phyloP scores from a whole-genome alignment of 2,113 vertebrate genomes.

The Alligator sinensis region DNA sequence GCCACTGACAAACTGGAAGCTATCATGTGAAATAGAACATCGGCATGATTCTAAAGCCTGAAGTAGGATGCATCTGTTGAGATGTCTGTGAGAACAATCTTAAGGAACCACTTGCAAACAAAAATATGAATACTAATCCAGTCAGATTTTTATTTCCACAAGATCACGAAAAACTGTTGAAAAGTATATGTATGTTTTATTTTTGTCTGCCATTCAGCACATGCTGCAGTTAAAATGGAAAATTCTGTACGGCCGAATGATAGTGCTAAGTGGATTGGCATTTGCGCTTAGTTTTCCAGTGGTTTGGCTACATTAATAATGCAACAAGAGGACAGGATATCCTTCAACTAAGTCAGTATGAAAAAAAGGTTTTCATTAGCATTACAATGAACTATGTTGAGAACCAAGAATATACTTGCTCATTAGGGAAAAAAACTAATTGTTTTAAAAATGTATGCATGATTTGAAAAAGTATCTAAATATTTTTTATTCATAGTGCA shows the following conservation, averaged over 20 bases:
- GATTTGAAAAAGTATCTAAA: slow-evolving; percentile 44
- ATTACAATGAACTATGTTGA: slow-evolving; percentile 52
- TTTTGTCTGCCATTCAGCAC: slow-evolving; percentile 54
- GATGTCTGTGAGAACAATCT: not conserved
- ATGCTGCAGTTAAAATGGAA: slow-evolving; percentile 72
- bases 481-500: slow-evolving; percentile 8
- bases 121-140: not conserved
- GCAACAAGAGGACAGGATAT: slow-evolving; percentile 72
- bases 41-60: slow-evolving; percentile 6
- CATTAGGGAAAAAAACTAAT: slow-evolving; percentile 17
- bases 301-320: slow-evolving; percentile 75
- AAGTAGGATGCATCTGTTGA: not conserved
- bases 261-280: slow-evolving; percentile 73
- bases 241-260: slow-evolving; percentile 60
- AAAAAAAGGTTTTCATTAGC: slow-evolving; percentile 67
- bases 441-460: slow-evolving; percentile 46
- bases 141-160: slow-evolving; percentile 16
- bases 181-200: slow-evolving; percentile 55
- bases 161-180: slow-evolving; percentile 22
- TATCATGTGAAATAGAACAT: not conserved
- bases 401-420: slow-evolving; percentile 43
- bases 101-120: slow-evolving; percentile 23
- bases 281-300: slow-evolving; percentile 75
- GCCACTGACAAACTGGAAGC: not conserved
- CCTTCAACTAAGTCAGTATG: slow-evolving; percentile 61